These are phyloP conservation scores for Harpagoxenus sublaevis DNA, from an alignment of 2,888 invertebrate species.

Conservation along the genomic window DNA sequence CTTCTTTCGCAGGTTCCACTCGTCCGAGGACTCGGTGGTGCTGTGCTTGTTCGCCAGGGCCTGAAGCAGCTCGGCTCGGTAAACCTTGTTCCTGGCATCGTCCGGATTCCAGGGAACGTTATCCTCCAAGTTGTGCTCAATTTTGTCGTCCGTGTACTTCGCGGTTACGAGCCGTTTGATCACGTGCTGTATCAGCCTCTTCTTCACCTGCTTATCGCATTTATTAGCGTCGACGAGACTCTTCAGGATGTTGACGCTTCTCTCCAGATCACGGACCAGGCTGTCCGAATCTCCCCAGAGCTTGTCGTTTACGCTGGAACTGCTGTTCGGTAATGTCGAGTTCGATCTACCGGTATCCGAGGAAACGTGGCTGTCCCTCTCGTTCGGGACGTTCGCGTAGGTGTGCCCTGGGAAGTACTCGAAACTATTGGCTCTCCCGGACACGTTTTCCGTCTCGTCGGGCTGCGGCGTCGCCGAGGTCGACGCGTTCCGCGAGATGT, in stretches of 20 bases:
- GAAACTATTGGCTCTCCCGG: slow-evolving; percentile 90
- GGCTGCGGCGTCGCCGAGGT: slow-evolving; percentile 71
- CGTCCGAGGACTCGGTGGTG: slow-evolving; percentile 81
- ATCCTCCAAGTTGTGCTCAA: slow-evolving; percentile 83
- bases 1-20: slow-evolving; percentile 80
- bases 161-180: slow-evolving; percentile 89
- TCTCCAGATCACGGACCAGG: slow-evolving; percentile 89
- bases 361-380: slow-evolving; percentile 80
- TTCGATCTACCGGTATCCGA: slow-evolving; percentile 82
- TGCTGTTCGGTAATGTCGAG: slow-evolving; percentile 85
- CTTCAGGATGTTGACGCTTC: slow-evolving; percentile 88
- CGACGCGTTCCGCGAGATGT: slow-evolving; percentile 75
- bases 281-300: slow-evolving; percentile 85
- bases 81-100: slow-evolving; percentile 83
- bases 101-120: slow-evolving; percentile 86
- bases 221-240: slow-evolving; percentile 88
- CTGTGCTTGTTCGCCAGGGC: slow-evolving; percentile 82
- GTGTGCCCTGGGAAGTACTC: slow-evolving; percentile 88
- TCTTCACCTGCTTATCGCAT: slow-evolving; percentile 88
- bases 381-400: slow-evolving; percentile 87
- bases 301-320: slow-evolving; percentile 84
- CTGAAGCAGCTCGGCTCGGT: slow-evolving; percentile 82
- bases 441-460: slow-evolving; percentile 83
- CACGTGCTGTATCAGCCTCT: slow-evolving; percentile 89
- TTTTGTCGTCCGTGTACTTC: slow-evolving; percentile 88